Conservation (phyloP, 1,140 invertebrate genomes). For the Bombus cullumanus region DNA sequence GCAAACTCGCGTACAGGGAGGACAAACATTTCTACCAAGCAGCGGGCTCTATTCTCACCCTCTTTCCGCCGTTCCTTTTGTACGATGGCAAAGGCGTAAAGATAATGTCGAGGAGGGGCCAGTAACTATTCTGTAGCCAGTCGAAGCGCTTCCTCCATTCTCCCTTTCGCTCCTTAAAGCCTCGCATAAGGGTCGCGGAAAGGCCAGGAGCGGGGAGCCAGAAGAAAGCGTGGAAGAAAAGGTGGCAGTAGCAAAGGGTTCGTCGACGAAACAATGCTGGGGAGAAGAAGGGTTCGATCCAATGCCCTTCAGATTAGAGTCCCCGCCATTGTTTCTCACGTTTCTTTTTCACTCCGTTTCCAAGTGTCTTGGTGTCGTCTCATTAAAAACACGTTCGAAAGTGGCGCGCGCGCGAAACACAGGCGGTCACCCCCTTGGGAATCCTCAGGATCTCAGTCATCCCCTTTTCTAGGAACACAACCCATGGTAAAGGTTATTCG, state of each 20-base stretch:
- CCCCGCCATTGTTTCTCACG: slow-evolving; percentile 72
- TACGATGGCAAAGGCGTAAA: slow-evolving; percentile 62
- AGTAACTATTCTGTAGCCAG: slow-evolving; percentile 57
- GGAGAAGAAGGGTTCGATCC: slow-evolving; percentile 73
- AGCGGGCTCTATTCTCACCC: slow-evolving; percentile 24
- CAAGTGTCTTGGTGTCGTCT: slow-evolving; percentile 38
- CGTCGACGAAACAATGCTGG: slow-evolving; percentile 67
- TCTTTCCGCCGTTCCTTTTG: slow-evolving; percentile 43
- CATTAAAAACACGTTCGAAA: slow-evolving; percentile 46
- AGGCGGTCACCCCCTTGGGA: slow-evolving; percentile 1
- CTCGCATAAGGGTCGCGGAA: slow-evolving; percentile 58
- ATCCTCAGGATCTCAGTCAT: neutral
- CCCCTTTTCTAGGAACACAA: neutral
- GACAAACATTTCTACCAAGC: slow-evolving; percentile 44
- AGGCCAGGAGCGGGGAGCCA: slow-evolving; percentile 21
- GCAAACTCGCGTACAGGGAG: slow-evolving; percentile 34
- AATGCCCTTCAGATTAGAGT: slow-evolving; percentile 78
- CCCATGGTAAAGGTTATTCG: too few relatives aligned
- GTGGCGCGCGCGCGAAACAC: slow-evolving; percentile 16
- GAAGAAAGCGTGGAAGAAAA: slow-evolving; percentile 60
- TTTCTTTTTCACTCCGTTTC: slow-evolving; percentile 50
- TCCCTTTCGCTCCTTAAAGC: slow-evolving; percentile 16
- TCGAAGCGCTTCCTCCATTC: slow-evolving; percentile 23
- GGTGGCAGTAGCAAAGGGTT: slow-evolving; percentile 58
- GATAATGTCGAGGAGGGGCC: slow-evolving; percentile 60